A percentile compares a stretch with the other conserved stretches of the same genome.
Conservation (phyloP, 64 coral and sea anemone species). For the Actinia tenebrosa region DNA sequence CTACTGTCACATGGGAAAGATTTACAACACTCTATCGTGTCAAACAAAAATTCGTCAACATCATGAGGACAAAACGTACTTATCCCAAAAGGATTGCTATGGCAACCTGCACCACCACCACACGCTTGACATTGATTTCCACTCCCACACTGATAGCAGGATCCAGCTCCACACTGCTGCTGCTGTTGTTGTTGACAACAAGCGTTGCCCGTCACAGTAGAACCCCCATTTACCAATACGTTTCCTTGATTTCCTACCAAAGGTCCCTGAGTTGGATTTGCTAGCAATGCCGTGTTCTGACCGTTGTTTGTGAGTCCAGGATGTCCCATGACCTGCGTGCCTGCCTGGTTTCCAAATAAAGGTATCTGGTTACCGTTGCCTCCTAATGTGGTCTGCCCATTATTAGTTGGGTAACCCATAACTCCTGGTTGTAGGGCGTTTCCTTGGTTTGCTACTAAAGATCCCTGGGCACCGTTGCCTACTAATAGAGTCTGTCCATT, state of each 20-base stretch:
- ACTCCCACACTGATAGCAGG: neutral
- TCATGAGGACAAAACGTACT: neutral
- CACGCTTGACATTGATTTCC: neutral
- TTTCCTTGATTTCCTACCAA: slow-evolving; percentile 1
- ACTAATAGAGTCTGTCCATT: neutral
- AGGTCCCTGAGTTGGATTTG: neutral
- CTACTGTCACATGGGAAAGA: neutral
- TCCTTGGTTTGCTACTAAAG: neutral
- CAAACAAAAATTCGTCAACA: neutral
- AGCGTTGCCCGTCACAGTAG: neutral
- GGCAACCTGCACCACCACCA: neutral
- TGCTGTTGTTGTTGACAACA: slow-evolving; percentile 8
- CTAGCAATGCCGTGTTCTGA: neutral
- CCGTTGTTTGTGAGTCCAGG: neutral
- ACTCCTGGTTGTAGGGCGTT: neutral
- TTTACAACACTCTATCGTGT: neutral
- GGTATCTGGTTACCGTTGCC: neutral
- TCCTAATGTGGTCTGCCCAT: neutral
- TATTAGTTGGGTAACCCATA: neutral
- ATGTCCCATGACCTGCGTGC: neutral
- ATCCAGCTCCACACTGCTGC: neutral
- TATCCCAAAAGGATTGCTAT: neutral
- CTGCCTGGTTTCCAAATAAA: neutral
- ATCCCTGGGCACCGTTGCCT: neutral
- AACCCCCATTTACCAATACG: neutral